Percentiles rank a stretch among this genome's conserved stretches.
phyloP scores from a whole-genome alignment of 2,113 vertebrate species.

The Vidua macroura region DNA sequence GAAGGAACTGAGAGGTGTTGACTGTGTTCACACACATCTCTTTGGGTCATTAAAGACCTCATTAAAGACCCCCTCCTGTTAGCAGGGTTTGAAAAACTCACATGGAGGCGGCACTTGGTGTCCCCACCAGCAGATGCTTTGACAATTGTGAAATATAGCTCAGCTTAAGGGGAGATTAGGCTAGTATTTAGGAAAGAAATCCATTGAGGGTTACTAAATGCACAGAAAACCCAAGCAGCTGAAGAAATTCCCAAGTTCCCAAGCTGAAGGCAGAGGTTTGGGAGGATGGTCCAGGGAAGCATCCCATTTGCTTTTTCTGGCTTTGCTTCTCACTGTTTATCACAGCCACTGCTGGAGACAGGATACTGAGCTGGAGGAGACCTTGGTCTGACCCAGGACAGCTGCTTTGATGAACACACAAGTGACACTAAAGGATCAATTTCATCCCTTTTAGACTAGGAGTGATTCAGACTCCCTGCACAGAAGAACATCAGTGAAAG shows the following conservation, averaged over 20 bases:
- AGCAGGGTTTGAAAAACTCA: not conserved
- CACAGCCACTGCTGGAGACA: constrained; percentile 3
- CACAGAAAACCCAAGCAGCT: not conserved
- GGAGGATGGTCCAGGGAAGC: not conserved
- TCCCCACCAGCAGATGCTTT: not conserved
- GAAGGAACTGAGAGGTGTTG: not conserved
- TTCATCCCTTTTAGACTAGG: not conserved
- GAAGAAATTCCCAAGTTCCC: not conserved
- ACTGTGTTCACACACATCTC: not conserved
- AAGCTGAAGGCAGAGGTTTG: not conserved
- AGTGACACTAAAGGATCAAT: not conserved
- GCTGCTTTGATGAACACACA: not conserved
- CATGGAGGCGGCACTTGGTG: not conserved
- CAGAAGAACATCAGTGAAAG: not conserved
- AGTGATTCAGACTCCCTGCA: not conserved
- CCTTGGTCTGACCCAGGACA: not conserved
- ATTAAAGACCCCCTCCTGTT: not conserved
- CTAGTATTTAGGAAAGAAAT: not conserved
- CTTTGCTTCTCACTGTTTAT: not conserved
- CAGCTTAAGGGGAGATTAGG: not conserved
- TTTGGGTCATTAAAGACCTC: not conserved
- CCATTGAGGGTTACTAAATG: not conserved
- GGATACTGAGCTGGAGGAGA: not conserved
- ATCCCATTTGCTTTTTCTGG: constrained; percentile 28
- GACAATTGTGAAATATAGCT: not conserved